Base-by-base conservation (phyloP, 2,888 invertebrate species). In the Scaptomyza cyrtandrae region DNA sequence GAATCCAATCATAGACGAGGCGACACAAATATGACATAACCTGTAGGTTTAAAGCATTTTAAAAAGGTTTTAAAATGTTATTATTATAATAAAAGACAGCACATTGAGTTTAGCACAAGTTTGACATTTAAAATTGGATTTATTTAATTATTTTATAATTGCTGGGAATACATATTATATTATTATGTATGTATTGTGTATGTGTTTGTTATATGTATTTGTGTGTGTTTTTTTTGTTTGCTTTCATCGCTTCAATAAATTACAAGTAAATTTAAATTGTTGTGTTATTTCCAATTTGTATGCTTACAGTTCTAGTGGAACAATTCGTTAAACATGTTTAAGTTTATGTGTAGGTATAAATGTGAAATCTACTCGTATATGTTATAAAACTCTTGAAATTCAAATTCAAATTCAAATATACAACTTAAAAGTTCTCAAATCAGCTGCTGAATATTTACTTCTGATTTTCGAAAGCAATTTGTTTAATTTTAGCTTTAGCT, bases 91-190 rank as follows among this genome's bases (percentile, higher is more conserved):
- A 37, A 37, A 37, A 37, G 27, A 54, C 6, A 41, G 71, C 14
- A 71, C 43, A 14, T 11, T 19, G 49, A 77, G 54, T 54, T 62
- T 52, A 41, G 41, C 37, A 61, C 53, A 67, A 72, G 70, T 78
- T 89, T 89, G 86, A 88, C 88, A 89, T 89, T 88, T 89, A 88
- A 88, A 88, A 89, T 85, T 89, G 82, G 83, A 85, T 89, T 88
- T 89, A 86, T 89, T 89, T 86, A 85, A 85, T 89, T 74, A 88
- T 87, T 87, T 87, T 75, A 88, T 86, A 89, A 85, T 89, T 86
- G 85, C 89, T 86, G 83, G 88, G 80, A 82, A 85, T 79, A 84
- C 86, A 81, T 87, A 78, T 70, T 77, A 73, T 70, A 77, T 65
- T 85, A 72, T 80, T 71, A 48, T 66, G 46, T 69, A 53, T 62